phyloP scores from a whole-genome alignment of 2,113 vertebrate genomes.

The Haplochromis burtoni region DNA sequence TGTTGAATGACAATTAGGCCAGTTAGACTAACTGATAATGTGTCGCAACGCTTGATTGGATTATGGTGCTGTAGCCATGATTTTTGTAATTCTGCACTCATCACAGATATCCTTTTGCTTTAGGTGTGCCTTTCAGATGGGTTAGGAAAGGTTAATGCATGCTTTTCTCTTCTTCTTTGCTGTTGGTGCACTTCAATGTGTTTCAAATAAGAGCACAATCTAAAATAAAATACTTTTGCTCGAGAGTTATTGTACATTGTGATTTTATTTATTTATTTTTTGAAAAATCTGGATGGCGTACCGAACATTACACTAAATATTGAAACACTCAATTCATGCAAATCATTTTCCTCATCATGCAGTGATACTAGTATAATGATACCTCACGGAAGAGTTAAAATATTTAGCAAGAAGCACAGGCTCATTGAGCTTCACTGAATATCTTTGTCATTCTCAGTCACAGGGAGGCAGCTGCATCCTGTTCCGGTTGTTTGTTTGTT shows the following conservation, averaged over 20 bases:
- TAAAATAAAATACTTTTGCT: not conserved
- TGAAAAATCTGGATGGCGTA: not conserved
- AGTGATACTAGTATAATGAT: not conserved
- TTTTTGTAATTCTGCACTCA: not conserved
- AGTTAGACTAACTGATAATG: not conserved
- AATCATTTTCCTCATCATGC: not conserved
- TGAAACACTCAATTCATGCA: not conserved
- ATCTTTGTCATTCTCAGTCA: not conserved
- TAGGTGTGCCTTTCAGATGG: not conserved
- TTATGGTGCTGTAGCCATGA: not conserved
- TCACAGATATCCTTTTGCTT: not conserved
- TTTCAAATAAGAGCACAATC: not conserved
- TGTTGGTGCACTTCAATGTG: not conserved
- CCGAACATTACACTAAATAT: not conserved
- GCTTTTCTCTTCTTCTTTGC: not conserved
- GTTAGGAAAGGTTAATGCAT: not conserved
- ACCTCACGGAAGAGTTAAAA: not conserved
- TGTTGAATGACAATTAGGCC: slow-evolving; percentile 10
- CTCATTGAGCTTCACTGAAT: not conserved
- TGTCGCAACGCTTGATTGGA: not conserved
- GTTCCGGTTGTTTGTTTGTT: not conserved
- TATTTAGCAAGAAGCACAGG: not conserved
- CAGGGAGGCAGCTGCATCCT: not conserved
- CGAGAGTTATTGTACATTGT: not conserved
- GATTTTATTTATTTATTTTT: not conserved